phyloP scores from a whole-genome alignment of 2,888 invertebrate genomes.

The Oegoconia quadripuncta region DNA sequence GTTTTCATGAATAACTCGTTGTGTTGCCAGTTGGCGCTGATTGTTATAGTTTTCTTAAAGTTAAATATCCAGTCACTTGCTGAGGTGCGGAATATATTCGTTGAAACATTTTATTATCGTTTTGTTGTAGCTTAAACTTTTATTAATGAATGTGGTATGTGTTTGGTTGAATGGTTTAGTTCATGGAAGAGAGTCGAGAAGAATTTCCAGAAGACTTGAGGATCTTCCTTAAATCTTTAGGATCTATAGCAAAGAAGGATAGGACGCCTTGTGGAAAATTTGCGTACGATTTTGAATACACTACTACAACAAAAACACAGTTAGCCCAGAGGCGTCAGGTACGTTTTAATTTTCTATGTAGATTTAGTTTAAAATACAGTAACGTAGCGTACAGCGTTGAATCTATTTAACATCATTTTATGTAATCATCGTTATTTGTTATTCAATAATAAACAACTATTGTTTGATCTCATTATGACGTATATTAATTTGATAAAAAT shows the following conservation, averaged over 20 bases:
- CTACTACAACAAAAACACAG: background rate
- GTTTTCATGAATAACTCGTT: slow-evolving; percentile 37
- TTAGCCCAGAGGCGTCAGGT: no score
- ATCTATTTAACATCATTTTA: no score
- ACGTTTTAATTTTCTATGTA: no score
- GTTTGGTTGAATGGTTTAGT: background rate
- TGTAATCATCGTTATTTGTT: no score
- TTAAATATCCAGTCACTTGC: background rate
- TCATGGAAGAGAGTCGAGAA: background rate
- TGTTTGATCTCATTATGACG: no score
- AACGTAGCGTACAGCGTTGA: no score
- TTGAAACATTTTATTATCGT: no score
- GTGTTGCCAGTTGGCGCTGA: slow-evolving; percentile 25
- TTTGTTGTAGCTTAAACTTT: background rate
- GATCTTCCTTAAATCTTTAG: slow-evolving; percentile 38
- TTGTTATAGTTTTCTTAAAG: slow-evolving; percentile 14
- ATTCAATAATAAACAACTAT: no score
- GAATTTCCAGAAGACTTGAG: slow-evolving; percentile 35
- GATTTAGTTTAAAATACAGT: no score
- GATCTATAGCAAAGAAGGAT: slow-evolving; percentile 24
- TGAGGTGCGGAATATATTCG: background rate
- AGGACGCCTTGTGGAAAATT: slow-evolving; percentile 9
- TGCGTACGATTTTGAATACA: background rate
- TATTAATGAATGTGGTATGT: background rate
- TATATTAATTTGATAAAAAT: no score